Evolutionary conservation across 2,888 invertebrate genomes (phyloP).

Genomic region (Phengaris alcon): DNA sequence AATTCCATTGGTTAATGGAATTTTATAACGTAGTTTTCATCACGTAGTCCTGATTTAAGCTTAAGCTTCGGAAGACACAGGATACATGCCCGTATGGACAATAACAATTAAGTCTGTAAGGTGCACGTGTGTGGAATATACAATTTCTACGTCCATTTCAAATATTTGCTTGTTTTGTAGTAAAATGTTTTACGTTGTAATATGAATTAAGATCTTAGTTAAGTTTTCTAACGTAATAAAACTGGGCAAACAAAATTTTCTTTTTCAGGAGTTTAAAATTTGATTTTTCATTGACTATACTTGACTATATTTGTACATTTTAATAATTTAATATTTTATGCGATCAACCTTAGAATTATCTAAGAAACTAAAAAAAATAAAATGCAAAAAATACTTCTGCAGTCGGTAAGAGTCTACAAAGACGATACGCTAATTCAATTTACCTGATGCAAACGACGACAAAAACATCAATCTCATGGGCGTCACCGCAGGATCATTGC

Average conservation of each 20-base stretch:
- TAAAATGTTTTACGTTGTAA: background rate
- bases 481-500: slow-evolving; percentile 19
- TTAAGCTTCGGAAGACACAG: slow-evolving; percentile 24
- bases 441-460: slow-evolving; percentile 4
- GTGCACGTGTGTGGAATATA: slow-evolving; percentile 7
- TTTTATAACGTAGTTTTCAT: too few species aligned
- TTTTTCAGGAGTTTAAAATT: too few species aligned
- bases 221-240: too few species aligned
- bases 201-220: background rate
- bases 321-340: too few species aligned
- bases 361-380: background rate
- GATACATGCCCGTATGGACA: slow-evolving; percentile 25
- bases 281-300: too few species aligned
- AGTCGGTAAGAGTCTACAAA: slow-evolving; percentile 2
- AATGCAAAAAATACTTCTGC: background rate
- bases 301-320: too few species aligned
- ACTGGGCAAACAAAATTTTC: too few species aligned
- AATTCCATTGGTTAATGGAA: slow-evolving; percentile 10
- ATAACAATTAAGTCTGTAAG: slow-evolving; percentile 26
- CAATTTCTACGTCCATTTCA: slow-evolving; percentile 12
- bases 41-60: slow-evolving; percentile 26
- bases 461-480: slow-evolving; percentile 14
- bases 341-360: too few species aligned
- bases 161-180: background rate
- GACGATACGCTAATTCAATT: slow-evolving; percentile 5